These are phyloP conservation scores for Ictidomys tridecemlineatus DNA, from an alignment of 2,113 vertebrate species.

Conservation along the genomic window DNA sequence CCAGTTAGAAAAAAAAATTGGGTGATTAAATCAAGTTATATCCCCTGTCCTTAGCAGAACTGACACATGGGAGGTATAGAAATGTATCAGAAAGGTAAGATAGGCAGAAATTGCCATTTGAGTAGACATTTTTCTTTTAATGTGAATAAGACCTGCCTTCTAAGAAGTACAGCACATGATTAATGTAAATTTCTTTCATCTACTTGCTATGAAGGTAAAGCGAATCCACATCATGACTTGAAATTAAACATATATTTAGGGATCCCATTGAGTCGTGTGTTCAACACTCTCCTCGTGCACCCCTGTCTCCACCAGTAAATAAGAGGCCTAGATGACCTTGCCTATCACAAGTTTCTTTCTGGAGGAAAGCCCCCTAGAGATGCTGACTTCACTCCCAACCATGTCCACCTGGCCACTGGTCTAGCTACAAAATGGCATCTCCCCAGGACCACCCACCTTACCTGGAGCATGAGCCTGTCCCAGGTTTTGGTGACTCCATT, in stretches of 20 bases:
- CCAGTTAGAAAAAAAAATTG: background rate
- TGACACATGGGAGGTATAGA: background rate
- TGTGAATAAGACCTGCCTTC: background rate
- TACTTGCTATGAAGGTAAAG: background rate
- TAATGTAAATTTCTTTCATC: background rate
- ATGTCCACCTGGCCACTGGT: too few relatives aligned
- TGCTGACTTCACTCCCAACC: background rate
- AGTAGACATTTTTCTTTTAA: background rate
- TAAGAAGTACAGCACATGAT: background rate
- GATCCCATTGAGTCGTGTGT: background rate
- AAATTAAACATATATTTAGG: conserved; percentile 13
- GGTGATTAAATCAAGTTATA: background rate
- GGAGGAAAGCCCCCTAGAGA: background rate
- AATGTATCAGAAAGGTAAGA: background rate
- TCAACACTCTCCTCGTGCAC: background rate
- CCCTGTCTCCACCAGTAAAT: background rate
- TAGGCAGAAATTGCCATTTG: background rate
- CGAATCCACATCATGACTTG: background rate
- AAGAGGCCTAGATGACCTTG: background rate
- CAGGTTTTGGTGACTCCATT: conserved; percentile 86
- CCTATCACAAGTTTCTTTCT: background rate
- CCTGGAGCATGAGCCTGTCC: conserved; percentile 90
- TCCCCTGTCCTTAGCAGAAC: background rate
- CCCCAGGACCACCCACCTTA: conserved; percentile 52
- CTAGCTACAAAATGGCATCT: background rate